phyloP scores from a whole-genome alignment of 1,140 invertebrate genomes.

The Drosophila nasuta region DNA sequence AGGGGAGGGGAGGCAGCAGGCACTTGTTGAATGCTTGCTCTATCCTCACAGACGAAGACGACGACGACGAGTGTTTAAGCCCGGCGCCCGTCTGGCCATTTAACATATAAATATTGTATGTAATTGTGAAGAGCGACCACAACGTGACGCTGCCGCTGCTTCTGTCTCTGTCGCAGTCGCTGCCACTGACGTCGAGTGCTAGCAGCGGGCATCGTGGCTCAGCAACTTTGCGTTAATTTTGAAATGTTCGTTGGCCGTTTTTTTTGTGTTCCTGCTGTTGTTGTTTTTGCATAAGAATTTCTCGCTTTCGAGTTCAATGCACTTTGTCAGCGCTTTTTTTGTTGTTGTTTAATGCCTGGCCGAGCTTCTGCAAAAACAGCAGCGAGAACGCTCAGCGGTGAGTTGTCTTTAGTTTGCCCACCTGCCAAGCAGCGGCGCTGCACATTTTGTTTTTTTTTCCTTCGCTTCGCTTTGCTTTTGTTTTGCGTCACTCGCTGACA shows the following conservation, averaged over 20 bases:
- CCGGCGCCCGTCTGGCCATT: constrained; percentile 75
- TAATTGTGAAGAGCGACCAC: constrained; percentile 68
- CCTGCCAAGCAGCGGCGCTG: constrained; percentile 30
- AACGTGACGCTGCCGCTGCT: constrained; percentile 26
- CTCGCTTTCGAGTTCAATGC: constrained; percentile 79
- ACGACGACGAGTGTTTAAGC: constrained; percentile 41
- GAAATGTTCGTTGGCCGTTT: constrained; percentile 57
- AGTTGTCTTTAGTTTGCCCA: constrained; percentile 16
- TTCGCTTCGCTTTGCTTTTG: too few relatives aligned
- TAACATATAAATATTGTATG: constrained; percentile 81
- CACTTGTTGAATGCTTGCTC: constrained; percentile 29
- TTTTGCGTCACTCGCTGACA: constrained; percentile 3
- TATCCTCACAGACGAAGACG: constrained; percentile 45
- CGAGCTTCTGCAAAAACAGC: constrained; percentile 12
- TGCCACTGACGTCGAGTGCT: not conserved
- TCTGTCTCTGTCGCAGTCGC: not conserved
- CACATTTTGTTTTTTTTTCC: not conserved
- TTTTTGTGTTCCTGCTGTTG: constrained; percentile 22
- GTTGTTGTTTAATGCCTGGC: constrained; percentile 49
- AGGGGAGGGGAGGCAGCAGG: not conserved
- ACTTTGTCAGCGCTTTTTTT: constrained; percentile 65
- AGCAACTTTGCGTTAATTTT: constrained; percentile 78
- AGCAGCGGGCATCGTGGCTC: constrained; percentile 49
- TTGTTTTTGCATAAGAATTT: constrained; percentile 78
- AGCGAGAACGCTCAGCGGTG: not conserved